Evolutionary conservation across 2,888 invertebrate species (phyloP), one percentile per base, ranked within the genome.

Genomic region (Drosophila recens): DNA sequence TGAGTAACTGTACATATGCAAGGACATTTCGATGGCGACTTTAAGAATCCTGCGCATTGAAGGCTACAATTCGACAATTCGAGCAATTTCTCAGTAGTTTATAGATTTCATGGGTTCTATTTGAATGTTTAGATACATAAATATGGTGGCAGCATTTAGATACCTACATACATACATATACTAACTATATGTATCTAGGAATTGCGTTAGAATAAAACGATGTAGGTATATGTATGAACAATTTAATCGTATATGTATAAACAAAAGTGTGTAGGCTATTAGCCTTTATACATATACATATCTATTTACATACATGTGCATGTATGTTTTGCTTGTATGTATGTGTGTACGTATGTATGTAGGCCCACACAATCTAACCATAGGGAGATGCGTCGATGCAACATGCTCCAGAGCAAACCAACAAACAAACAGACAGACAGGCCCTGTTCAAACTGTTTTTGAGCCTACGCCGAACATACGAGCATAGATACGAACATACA

Each of bases 1-100:
- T 15, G 9, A 40, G 15, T 40, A 40, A 15, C 40, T 40, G 15
- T 17, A 40, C 9, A 15, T 49, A 49, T 33, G 11, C 11, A 17
- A 34, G 49, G 11, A 17, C 8, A 49, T 49, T 49, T 17, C 11
- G 30, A 5, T 33, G 15, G 5, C 63, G 27, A 17, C 30, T 42
- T 43, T 56, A 43, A 2, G 20, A 56, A 56, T 20, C 56, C 56
- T 56, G 56, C 56, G 56, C 56, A 56, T 6, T 56, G 17, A 20
- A 45, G 30, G n/a, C 20, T 34, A 3, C 45, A 56, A 56, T 45
- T 45, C 30, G 38, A 30, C 45, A 57, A 57, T 46, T 43, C 15
- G 38, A 30, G n/a, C 30, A 30, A 43, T 54, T 30, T 43, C n/a
- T 17, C 33, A 43, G 20, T 43, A 43, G 43, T 15, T 45, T 13